Conservation (phyloP, 2,888 invertebrate genomes). For the Eupelmus urozonus region DNA sequence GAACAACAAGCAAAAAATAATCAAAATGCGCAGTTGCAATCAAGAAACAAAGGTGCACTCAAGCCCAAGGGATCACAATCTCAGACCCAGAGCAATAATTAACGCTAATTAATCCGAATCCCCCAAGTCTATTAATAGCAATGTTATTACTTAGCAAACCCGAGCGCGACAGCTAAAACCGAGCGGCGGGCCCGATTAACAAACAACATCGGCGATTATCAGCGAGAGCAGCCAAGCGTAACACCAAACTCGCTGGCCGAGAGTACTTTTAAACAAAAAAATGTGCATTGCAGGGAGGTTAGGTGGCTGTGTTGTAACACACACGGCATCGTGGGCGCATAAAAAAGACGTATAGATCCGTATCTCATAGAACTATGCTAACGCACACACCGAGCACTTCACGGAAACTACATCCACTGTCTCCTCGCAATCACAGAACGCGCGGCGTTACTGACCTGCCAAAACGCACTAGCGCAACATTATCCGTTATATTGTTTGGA, state of each 20-base stretch:
- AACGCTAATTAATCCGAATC: conserved; percentile 40
- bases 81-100: conserved; percentile 26
- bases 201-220: neutral
- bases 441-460: neutral
- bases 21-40: conserved; percentile 10
- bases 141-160: neutral
- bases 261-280: conserved; percentile 38
- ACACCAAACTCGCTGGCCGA: neutral
- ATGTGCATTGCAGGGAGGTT: conserved; percentile 53
- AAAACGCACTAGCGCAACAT: conserved; percentile 25
- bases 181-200: too few species aligned
- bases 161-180: conserved; percentile 13
- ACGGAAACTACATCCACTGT: conserved; percentile 28
- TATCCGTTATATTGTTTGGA: conserved; percentile 32
- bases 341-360: too few species aligned
- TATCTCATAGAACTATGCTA: too few species aligned
- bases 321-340: too few species aligned
- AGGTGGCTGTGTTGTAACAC: conserved; percentile 25
- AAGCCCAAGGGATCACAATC: conserved; percentile 2
- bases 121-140: conserved; percentile 35
- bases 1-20: conserved; percentile 25
- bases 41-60: conserved; percentile 17
- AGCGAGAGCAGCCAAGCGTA: neutral
- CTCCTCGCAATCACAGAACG: conserved; percentile 30
- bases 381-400: too few species aligned